Evolutionary conservation across 2,888 invertebrate species (phyloP).

Genomic region (Neoaliturus tenellus): DNA sequence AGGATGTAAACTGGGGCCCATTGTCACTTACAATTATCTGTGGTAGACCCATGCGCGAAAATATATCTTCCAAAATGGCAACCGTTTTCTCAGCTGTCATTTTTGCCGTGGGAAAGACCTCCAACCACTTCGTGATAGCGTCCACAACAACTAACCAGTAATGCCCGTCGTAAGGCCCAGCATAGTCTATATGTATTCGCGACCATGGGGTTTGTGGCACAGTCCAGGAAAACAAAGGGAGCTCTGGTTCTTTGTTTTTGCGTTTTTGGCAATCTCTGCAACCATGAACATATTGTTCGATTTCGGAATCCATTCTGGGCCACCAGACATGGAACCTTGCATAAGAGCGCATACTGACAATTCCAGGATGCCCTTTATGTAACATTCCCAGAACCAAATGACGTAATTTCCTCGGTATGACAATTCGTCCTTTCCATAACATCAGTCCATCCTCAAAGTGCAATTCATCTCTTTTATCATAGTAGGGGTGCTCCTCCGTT

Average conservation of each 20-base stretch:
- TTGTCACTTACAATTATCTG: conserved; percentile 61
- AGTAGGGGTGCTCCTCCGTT: too few relatives aligned
- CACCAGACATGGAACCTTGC: conserved; percentile 62
- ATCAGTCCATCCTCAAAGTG: too few relatives aligned
- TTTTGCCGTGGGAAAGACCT: conserved; percentile 62
- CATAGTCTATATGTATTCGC: conserved; percentile 65
- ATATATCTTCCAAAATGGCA: conserved; percentile 58
- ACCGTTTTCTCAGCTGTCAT: conserved; percentile 61
- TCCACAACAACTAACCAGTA: conserved; percentile 66
- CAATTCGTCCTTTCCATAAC: conserved; percentile 48
- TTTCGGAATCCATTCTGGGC: too few relatives aligned
- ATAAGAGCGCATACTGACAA: conserved; percentile 63
- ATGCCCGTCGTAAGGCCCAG: conserved; percentile 61
- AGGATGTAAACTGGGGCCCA: conserved; percentile 61
- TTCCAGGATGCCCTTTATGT: conserved; percentile 60
- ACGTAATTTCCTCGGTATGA: conserved; percentile 41
- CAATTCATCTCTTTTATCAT: too few relatives aligned
- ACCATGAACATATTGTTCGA: conserved; percentile 58
- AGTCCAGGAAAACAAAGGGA: conserved; percentile 62
- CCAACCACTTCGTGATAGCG: conserved; percentile 65
- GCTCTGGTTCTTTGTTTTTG: conserved; percentile 59
- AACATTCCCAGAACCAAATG: conserved; percentile 29
- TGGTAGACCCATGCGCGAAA: conserved; percentile 60
- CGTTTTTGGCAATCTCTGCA: conserved; percentile 60
- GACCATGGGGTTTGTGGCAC: conserved; percentile 63